A percentile compares a stretch with the other conserved stretches of the same genome.
Conservation (phyloP, 2,888 invertebrate species). For the Proisotoma minuta region DNA sequence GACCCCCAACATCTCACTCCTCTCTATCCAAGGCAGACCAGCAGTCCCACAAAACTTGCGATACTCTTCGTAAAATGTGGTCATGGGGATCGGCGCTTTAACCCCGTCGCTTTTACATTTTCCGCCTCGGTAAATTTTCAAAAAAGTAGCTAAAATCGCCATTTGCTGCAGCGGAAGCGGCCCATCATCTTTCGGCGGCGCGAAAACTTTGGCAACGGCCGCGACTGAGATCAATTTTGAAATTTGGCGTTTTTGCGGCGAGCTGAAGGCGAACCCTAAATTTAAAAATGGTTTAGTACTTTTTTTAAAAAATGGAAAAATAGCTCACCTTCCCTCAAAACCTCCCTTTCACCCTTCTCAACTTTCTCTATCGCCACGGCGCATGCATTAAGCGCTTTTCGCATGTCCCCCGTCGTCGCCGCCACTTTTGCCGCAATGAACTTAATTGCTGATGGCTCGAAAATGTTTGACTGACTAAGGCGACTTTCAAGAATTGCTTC, state of each 20-base stretch:
- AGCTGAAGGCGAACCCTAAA: constrained; percentile 47
- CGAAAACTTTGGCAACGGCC: constrained; percentile 60
- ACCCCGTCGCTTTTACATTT: constrained; percentile 67
- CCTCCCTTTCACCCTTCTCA: constrained; percentile 54
- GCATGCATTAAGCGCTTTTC: constrained; percentile 91
- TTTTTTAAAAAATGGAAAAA: too few species aligned
- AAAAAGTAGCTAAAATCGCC: constrained; percentile 76
- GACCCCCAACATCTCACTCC: constrained; percentile 41
- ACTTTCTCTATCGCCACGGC: constrained; percentile 78
- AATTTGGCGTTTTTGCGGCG: constrained; percentile 45
- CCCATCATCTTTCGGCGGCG: constrained; percentile 59
- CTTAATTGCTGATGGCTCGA: constrained; percentile 79
- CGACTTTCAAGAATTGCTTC: constrained; percentile 76
- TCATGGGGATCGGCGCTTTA: constrained; percentile 34
- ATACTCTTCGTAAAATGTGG: constrained; percentile 39
- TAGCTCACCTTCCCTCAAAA: too few species aligned
- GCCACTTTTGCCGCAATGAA: constrained; percentile 92
- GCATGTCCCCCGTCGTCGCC: constrained; percentile 87
- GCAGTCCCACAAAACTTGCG: constrained; percentile 39
- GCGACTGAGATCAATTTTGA: constrained; percentile 44
- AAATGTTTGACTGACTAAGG: constrained; percentile 64
- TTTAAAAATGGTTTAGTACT: too few species aligned
- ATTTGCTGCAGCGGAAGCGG: constrained; percentile 88
- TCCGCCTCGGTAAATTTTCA: constrained; percentile 74
- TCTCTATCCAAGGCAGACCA: constrained; percentile 43